These are phyloP conservation scores for Caenorhabditis tropicalis DNA, from an alignment of 1,140 invertebrate genomes.

Conservation along the genomic window DNA sequence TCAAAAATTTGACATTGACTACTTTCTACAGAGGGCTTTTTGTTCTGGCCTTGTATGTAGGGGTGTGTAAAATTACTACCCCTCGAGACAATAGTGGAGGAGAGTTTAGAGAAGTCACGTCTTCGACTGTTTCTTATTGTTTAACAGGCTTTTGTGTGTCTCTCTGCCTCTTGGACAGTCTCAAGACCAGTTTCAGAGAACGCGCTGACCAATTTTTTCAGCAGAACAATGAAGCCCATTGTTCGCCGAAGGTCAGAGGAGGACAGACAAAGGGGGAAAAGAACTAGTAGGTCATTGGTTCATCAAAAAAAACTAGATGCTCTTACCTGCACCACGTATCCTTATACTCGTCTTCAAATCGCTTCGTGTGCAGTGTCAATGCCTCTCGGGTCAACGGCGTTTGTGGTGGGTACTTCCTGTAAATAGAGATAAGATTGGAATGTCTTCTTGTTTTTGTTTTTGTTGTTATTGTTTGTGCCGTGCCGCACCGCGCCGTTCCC, in stretches of 20 bases:
- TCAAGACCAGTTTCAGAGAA: constrained; percentile 23
- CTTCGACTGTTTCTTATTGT: constrained; percentile 34
- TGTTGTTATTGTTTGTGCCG: background rate
- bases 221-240: background rate
- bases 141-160: constrained; percentile 25
- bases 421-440: background rate
- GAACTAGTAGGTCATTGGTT: too few relatives aligned
- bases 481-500: background rate
- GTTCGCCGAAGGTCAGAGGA: background rate
- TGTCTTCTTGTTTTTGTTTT: background rate
- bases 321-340: constrained; percentile 58
- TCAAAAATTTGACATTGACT: background rate
- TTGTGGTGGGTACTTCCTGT: constrained; percentile 8
- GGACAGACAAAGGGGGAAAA: constrained; percentile 52
- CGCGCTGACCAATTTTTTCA: constrained; percentile 1
- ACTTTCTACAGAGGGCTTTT: background rate
- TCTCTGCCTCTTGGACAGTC: background rate
- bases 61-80: constrained; percentile 29
- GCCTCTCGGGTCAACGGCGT: constrained; percentile 64
- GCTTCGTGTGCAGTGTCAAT: constrained; percentile 63
- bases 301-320: too few relatives aligned
- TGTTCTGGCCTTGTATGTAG: background rate
- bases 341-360: constrained; percentile 64
- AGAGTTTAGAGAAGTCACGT: background rate
- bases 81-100: background rate